Evolutionary conservation across 2,888 invertebrate genomes (phyloP).

Genomic region (Euzetes globulus): DNA sequence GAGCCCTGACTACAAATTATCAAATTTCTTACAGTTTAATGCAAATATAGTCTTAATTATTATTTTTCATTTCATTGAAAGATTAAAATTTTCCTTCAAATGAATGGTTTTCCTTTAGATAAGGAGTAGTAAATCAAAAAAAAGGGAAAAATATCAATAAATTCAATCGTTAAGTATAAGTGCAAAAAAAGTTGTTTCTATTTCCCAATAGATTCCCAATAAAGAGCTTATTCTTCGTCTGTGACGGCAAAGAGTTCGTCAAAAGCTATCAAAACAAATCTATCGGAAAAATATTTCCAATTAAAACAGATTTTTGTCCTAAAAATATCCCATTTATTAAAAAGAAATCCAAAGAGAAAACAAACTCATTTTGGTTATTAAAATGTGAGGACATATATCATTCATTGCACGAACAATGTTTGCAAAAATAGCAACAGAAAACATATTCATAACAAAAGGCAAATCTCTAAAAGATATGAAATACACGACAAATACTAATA

Average conservation of each 20-base stretch:
- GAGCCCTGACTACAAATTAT: not conserved
- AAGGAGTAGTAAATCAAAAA: not conserved
- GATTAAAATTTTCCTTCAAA: not conserved
- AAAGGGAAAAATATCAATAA: not conserved
- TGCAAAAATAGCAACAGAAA: not conserved
- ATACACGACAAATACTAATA: not conserved
- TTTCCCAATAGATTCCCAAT: not conserved
- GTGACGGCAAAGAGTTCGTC: no score
- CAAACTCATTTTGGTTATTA: no score
- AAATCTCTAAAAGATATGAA: no score
- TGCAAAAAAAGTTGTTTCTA: not conserved
- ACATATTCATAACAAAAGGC: not conserved
- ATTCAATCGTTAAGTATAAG: not conserved
- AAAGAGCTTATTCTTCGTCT: no score
- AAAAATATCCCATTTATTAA: no score
- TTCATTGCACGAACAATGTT: not conserved
- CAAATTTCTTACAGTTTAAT: not conserved
- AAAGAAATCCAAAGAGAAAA: no score
- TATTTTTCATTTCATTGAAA: not conserved
- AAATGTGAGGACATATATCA: not conserved
- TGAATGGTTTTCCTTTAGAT: not conserved
- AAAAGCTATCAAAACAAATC: no score
- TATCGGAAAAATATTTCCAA: no score
- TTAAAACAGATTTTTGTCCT: no score
- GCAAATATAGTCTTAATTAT: not conserved